Evolutionary conservation across 2,113 vertebrate genomes (phyloP), one percentile per base, ranked within the genome.

Genomic region (Callopanchax toddi): DNA sequence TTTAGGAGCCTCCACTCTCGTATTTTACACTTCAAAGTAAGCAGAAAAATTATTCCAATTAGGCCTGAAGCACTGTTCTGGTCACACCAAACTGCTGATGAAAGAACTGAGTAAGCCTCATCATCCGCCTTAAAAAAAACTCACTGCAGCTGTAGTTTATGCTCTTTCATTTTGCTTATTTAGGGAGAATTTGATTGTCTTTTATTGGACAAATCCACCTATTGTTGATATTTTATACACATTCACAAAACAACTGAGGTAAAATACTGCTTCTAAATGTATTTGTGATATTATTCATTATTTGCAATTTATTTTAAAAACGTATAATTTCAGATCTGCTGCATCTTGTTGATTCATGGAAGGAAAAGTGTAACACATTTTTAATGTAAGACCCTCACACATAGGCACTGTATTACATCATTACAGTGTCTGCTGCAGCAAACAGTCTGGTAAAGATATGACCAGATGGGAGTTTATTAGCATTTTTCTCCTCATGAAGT

Each of bases 21-120:
- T 23, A 70, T 76, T 88, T 82, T 84, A 68, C 74, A 85, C 87
- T 89, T 90, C 85, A 91, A 91, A 87, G 89, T 76, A 62, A 56
- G 59, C 68, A 77, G 66, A 63, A 80, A 70, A 83, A 87, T 89
- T 81, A 87, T 91, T 91, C 78, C 74, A 85, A 90, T 89, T 84
- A 87, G 71, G 80, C 85, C 78, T 16, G 55, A 62, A 76, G 84
- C 73, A 3, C 46, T 36, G 17, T 76, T 71, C 57, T 69, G 64
- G 74, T 81, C 49, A 23, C 16, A 65, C 60, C 78, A 72, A 81
- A 79, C 78, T 80, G 70, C 83, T 85, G 81, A 91, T 87, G 80
- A 88, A 87, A 90, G 71, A 77, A 67, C 54, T 67, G 25, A 61
- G 64, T 69, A n/a, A 64, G 73, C 53, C 61, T 57, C 29, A 62